Evolutionary conservation across 2,113 vertebrate species (phyloP).

Genomic region (Saccopteryx leptura): DNA sequence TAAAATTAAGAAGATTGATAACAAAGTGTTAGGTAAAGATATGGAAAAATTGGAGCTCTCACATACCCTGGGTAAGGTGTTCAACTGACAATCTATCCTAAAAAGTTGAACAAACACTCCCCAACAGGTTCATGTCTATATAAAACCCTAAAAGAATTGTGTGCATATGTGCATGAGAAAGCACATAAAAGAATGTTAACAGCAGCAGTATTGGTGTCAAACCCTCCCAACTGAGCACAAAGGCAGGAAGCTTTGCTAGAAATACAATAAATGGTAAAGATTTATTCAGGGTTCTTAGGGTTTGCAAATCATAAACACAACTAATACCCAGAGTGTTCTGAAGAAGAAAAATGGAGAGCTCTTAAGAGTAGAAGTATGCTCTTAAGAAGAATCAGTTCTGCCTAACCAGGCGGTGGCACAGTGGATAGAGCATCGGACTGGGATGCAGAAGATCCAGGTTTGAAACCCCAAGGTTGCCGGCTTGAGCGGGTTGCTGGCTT

Average conservation of each 20-base stretch:
- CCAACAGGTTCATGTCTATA: too few relatives aligned
- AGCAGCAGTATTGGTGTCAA: not conserved
- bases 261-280: not conserved
- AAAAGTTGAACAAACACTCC: not conserved
- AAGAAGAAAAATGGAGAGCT: not conserved
- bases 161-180: accelerated
- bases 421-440: too few relatives aligned
- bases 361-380: not conserved
- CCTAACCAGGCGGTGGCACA: too few relatives aligned
- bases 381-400: not conserved
- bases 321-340: not conserved
- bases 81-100: accelerated
- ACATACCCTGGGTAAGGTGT: not conserved
- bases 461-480: too few relatives aligned
- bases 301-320: not conserved
- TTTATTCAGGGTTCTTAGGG: not conserved
- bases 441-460: too few relatives aligned
- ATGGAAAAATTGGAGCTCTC: not conserved
- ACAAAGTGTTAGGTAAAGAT: not conserved
- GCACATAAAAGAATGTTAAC: not conserved
- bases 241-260: not conserved
- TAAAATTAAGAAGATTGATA: not conserved
- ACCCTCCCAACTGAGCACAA: too few relatives aligned
- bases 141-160: not conserved
- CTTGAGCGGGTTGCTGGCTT: too few relatives aligned